A percentile compares a stretch with the other conserved stretches of the same genome.
Evolutionary conservation across 2,888 invertebrate species (phyloP).

Genomic region (Diarsia rubi): DNA sequence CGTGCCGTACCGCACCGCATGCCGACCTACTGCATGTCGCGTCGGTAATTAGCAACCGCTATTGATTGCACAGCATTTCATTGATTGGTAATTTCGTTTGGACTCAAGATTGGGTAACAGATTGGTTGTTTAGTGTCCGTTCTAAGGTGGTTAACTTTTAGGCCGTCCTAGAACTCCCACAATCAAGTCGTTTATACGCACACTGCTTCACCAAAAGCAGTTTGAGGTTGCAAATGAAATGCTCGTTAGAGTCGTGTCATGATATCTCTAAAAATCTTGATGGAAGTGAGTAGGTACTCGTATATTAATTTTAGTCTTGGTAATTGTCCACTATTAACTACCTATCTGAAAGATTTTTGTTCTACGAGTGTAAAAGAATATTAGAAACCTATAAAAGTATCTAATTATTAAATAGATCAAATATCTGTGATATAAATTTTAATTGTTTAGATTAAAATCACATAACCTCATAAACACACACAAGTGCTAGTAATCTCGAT

Average conservation of each 20-base stretch:
- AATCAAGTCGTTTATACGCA: too few species aligned
- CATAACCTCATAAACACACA: background rate
- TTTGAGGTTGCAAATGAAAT: background rate
- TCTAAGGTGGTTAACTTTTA: slow-evolving; percentile 11
- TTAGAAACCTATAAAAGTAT: background rate
- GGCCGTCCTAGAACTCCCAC: background rate
- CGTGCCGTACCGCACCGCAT: slow-evolving; percentile 34
- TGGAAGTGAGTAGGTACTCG: too few species aligned
- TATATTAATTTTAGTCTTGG: background rate
- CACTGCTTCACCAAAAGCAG: too few species aligned
- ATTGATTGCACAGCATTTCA: slow-evolving; percentile 62
- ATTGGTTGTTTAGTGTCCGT: slow-evolving; percentile 17
- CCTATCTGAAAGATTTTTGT: background rate
- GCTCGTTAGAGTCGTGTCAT: background rate
- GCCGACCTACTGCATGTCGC: slow-evolving; percentile 46
- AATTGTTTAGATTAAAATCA: too few species aligned
- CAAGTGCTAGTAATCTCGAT: background rate
- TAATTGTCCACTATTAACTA: background rate
- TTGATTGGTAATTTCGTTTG: slow-evolving; percentile 61
- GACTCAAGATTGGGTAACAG: slow-evolving; percentile 10
- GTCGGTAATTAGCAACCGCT: slow-evolving; percentile 61
- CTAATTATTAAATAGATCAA: background rate
- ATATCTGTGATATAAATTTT: background rate
- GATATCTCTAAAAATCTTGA: too few species aligned
- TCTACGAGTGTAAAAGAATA: background rate